Evolutionary conservation across 2,797 vertebrate genomes (phyloP), one percentile per base, ranked within the genome.

Genomic region (Acrossocheilus wenchowensis): DNA sequence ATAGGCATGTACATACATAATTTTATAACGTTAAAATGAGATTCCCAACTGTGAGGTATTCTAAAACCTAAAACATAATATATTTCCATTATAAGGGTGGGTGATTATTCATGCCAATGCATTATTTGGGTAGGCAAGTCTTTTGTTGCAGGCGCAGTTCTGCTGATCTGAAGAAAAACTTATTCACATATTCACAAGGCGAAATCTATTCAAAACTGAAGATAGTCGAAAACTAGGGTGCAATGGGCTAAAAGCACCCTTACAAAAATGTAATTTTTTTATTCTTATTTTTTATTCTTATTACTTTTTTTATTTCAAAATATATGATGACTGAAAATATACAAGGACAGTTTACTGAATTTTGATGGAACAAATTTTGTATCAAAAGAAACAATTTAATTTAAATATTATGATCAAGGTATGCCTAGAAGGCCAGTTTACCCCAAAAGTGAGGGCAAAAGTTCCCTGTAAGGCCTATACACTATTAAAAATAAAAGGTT

Each of bases 1-100:
- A 82, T 11, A 82, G 52, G 12, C 3, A 52, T 54, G 34, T 26
- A 39, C 26, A 72, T 57, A 11, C 10, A 43, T 43, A 0, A 26
- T 19, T 39, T 4, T 30, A 19, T 30, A 26, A 2, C 17, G 4
- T 6, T n/a, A 26, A 78, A 78, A 41, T 17, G n/a, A 64, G 9
- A 79, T 79, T 79, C 54, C 8, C 9, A 78, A 15, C 39, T 30
- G n/a, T 30, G 57, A 80, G 39, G n/a, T 12, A 21, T 80, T 80
- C 39, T 43, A 45, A 5, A 64, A n/a, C 52, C 11, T 23, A 57
- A 78, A 57, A 78, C 7, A 43, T 48, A 15, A 6, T 6, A 39
- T 79, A 14, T 80, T 30, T 79, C n/a, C 17, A 45, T 64, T 80
- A 11, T 21, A 30, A 6, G n/a, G 2, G n/a, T 45, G 78, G 78